Conservation (phyloP, 1,140 invertebrate species). For the Drosophila littoralis region DNA sequence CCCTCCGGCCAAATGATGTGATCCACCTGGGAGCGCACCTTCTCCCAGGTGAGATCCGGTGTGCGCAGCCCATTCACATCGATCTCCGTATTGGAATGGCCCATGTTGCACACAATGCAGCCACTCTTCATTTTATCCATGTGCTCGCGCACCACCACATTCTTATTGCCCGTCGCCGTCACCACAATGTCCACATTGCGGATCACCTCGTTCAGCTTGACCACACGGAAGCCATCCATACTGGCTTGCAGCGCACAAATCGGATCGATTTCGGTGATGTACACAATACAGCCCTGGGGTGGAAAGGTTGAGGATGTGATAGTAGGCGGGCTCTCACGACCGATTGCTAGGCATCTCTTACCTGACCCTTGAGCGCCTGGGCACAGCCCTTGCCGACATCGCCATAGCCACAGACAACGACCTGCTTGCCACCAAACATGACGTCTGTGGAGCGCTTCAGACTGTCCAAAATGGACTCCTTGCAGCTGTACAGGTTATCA, state of each 20-base stretch:
- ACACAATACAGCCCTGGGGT: constrained; percentile 92
- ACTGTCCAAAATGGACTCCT: constrained; percentile 83
- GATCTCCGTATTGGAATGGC: constrained; percentile 99
- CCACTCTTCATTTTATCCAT: constrained; percentile 99
- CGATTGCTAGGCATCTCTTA: constrained; percentile 1
- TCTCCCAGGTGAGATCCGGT: constrained; percentile 98
- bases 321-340: neutral
- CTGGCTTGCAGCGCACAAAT: constrained; percentile 99
- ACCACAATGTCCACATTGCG: constrained; percentile 97
- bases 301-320: neutral
- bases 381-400: constrained; percentile 99
- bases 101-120: constrained; percentile 99
- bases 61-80: constrained; percentile 97
- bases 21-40: constrained; percentile 98
- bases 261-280: constrained; percentile 99
- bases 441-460: constrained; percentile 88
- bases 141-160: constrained; percentile 96
- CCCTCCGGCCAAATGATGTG: constrained; percentile 98
- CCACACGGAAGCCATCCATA: constrained; percentile 98
- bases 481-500: constrained; percentile 89
- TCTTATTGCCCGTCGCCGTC: constrained; percentile 98
- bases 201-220: constrained; percentile 93
- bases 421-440: constrained; percentile 99
- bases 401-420: constrained; percentile 98
- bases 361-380: constrained; percentile 95